Evolutionary conservation across 2,797 vertebrate species (phyloP), one percentile per base, ranked within the genome.

Genomic region (Enteromius radiatus): DNA sequence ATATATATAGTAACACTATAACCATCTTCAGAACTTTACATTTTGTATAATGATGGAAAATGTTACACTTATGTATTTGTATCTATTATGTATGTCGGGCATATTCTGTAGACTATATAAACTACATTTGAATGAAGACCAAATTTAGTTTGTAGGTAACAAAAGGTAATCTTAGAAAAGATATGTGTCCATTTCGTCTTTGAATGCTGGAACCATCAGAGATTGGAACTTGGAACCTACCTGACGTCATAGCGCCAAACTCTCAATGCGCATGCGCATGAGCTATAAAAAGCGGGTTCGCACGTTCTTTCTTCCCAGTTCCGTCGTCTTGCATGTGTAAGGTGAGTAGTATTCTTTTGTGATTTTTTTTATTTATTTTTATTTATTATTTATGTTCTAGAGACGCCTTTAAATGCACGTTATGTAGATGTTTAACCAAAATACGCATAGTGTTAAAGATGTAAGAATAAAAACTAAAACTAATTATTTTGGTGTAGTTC

Each of bases 271-370:
- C 80, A 31, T 49, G 45, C 59, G 70, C 5, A 0, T 0, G 23
- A 1, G 28, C 26, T 81, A 81, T 81, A 74, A 15, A 81, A 41
- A 0, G 5, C 15, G 5, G 12, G 3, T 2, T 26, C 31, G 15
- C 56, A 0, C 0, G 1, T 2, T 38, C 0, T 1, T 7, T 10
- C 69, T 14, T 71, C 49, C 54, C 54, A 47, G 2, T 73, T 52
- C 21, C 8, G 9, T 0, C 2, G 2, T 0, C 3, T 1, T 11
- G 2, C 5, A 1, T 8, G 1, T 7, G 4, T 0, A 31, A 2
- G 79, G 67, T 71, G 9, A 26, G 78, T 4, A 8, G 2, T 12
- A 1, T 21, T 1, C 28, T 12, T n/a, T 56, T 21, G 36, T 38
- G 33, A 3, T 41, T 1, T 67, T 38, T 0, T 14, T 7, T 5